Conservation (phyloP, 2,888 invertebrate genomes). For the Ectropis crepuscularia region DNA sequence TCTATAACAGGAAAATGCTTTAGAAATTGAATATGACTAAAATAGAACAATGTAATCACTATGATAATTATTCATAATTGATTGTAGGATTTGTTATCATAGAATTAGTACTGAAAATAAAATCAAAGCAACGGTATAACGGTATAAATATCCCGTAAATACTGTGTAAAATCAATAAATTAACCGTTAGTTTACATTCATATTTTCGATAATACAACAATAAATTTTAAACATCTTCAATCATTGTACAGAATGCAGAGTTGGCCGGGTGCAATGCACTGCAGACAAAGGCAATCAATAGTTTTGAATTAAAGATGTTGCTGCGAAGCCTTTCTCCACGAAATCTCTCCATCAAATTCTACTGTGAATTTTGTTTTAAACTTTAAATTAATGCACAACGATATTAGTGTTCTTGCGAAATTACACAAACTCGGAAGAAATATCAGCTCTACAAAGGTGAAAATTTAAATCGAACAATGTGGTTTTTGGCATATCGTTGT, state of each 20-base stretch:
- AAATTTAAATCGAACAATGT: too few relatives aligned
- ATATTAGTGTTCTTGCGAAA: not conserved
- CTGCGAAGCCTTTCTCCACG: slow-evolving; percentile 3
- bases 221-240: not conserved
- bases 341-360: slow-evolving; percentile 8
- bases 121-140: too few relatives aligned
- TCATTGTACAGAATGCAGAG: slow-evolving; percentile 6
- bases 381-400: not conserved
- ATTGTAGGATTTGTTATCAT: too few relatives aligned
- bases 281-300: slow-evolving; percentile 41
- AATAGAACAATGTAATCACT: too few relatives aligned
- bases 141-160: too few relatives aligned
- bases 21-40: too few relatives aligned
- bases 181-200: not conserved
- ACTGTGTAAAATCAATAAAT: too few relatives aligned
- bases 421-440: not conserved
- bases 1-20: too few relatives aligned
- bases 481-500: too few relatives aligned
- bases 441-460: not conserved
- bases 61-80: too few relatives aligned
- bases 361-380: not conserved
- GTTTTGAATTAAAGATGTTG: slow-evolving; percentile 32
- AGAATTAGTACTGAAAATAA: too few relatives aligned
- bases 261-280: slow-evolving; percentile 22
- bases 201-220: not conserved